A percentile compares a stretch with the other conserved stretches of the same genome.
Evolutionary conservation across 2,888 invertebrate genomes (phyloP).

Genomic region (Pammene aurita): DNA sequence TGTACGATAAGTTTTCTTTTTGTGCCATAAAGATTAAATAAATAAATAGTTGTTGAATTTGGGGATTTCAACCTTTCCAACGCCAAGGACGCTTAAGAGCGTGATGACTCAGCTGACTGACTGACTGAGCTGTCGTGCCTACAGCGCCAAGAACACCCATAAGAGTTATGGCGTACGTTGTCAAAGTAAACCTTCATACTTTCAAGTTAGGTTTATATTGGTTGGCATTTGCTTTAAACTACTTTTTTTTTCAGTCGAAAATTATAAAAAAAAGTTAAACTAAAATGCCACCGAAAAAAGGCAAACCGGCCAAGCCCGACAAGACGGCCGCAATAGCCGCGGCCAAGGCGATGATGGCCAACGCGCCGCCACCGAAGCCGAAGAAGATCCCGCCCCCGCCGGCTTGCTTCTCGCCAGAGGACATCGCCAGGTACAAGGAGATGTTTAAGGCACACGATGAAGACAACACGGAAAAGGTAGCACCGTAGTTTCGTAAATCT

Average conservation of each 20-base stretch:
- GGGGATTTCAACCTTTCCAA: too few species aligned
- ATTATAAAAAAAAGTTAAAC: not conserved
- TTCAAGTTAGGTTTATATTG: too few species aligned
- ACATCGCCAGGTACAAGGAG: slow-evolving; percentile 66
- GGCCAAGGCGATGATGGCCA: slow-evolving; percentile 42
- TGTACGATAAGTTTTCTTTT: too few species aligned
- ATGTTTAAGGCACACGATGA: slow-evolving; percentile 68
- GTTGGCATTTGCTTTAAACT: too few species aligned
- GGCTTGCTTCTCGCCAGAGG: slow-evolving; percentile 66
- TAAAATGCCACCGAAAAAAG: slow-evolving; percentile 66
- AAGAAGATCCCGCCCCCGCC: slow-evolving; percentile 75
- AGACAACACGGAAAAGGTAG: slow-evolving; percentile 69
- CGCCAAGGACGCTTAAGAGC: too few species aligned
- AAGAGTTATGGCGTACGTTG: too few species aligned
- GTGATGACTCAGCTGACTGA: too few species aligned
- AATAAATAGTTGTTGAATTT: too few species aligned
- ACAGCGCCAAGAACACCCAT: too few species aligned
- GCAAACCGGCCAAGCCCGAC: slow-evolving; percentile 52
- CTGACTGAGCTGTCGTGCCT: too few species aligned
- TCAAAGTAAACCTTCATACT: too few species aligned
- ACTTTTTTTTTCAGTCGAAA: not conserved
- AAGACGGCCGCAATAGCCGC: slow-evolving; percentile 45
- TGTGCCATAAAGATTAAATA: too few species aligned
- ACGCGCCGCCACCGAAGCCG: slow-evolving; percentile 63
- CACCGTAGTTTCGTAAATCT: not conserved